Evolutionary conservation across 2,888 invertebrate genomes (phyloP), one percentile per base, ranked within the genome.

Genomic region (Pseudeuparius sepicola): DNA sequence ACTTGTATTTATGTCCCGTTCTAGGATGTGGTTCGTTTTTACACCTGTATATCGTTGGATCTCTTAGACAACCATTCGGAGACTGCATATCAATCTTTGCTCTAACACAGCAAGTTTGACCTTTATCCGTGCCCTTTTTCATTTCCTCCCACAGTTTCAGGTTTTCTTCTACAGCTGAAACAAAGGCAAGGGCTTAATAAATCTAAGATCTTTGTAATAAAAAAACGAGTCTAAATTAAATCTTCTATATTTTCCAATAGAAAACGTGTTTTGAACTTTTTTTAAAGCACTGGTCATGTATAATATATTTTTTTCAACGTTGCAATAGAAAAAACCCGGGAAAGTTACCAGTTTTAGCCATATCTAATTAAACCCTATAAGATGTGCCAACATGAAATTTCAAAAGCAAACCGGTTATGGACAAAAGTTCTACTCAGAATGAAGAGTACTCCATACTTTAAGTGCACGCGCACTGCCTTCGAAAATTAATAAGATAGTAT

Each of bases 11-110:
- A 14, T 72, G 77, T 36, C 93, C 94, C 4, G 96, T 97, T 15
- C 86, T 71, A 0, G 96, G 89, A 67, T 99, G 98, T 1, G 78
- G 70, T 58, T 97, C 96, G 32, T 82, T 82, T 64, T 99, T 99
- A 66, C 96, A 98, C 10, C 98, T 71, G 61, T 96, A 99, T 54
- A 99, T 94, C 14, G 97, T 96, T 16, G 98, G 98, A 68, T 99
- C 98, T 18, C 98, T 71, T 75, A 99, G 66, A 52, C 96, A 97
- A 2, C 98, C 98, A 62, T 98, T 99, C 11, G 79, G 68, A 0
- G 93, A 93, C 51, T 80, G 73, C 92, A 97, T 97, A 63, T 96
- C 90, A 39, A 99, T 94, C 68, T 94, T 97, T 0, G 94, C 94
- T 33, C 98, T 74, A 1, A 98, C 90, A 57, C 94, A 94, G 58